A percentile compares a stretch with the other conserved stretches of the same genome.
These are phyloP conservation scores for Paragorgia papillata DNA, from an alignment of 92 coral and sea anemone genomes.

Conservation along the genomic window DNA sequence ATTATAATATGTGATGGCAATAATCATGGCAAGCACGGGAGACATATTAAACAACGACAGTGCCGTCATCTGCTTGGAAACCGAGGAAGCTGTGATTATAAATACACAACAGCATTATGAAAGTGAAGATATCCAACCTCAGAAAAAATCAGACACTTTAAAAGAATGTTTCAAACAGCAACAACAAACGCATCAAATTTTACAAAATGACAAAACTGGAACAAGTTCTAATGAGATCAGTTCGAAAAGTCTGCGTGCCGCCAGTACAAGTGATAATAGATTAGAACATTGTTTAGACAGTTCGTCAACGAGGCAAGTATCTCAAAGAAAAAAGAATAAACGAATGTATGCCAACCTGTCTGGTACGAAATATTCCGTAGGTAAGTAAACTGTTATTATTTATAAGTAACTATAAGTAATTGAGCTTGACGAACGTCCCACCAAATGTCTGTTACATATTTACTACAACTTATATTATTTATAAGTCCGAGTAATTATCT, in stretches of 20 bases:
- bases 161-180: not conserved
- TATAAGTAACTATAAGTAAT: too few species aligned
- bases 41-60: not conserved
- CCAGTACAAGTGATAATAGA: not conserved
- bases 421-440: too few species aligned
- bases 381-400: constrained; percentile 56
- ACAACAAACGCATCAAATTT: not conserved
- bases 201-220: not conserved
- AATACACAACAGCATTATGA: not conserved
- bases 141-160: too few species aligned
- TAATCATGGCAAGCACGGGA: not conserved
- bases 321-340: constrained; percentile 48
- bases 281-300: not conserved
- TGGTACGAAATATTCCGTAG: constrained; percentile 89
- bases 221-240: not conserved
- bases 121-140: not conserved
- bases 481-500: not conserved
- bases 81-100: constrained; percentile 2
- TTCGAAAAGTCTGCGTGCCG: not conserved
- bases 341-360: constrained; percentile 84
- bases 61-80: not conserved
- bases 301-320: constrained; percentile 51
- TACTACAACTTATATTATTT: too few species aligned
- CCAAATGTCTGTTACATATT: too few species aligned
- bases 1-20: not conserved